A percentile compares a stretch with the other conserved stretches of the same genome.
Conservation (phyloP, 2,797 vertebrate species). For the Brotula barbata region DNA sequence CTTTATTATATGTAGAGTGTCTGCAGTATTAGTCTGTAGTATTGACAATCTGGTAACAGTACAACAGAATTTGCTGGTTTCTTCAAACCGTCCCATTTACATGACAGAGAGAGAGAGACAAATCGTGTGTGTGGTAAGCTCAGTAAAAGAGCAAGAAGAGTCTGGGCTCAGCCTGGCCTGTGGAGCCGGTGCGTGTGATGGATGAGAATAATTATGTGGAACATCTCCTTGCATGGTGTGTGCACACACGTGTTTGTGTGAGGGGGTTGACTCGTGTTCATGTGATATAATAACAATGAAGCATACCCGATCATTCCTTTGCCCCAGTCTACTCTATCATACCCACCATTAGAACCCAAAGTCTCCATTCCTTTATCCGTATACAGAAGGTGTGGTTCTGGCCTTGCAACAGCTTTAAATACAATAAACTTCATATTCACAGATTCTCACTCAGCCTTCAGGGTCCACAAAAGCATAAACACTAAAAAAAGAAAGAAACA, state of each 20-base stretch:
- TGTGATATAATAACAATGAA: slow-evolving; percentile 46
- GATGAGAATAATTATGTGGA: slow-evolving; percentile 56
- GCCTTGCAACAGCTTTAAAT: slow-evolving; percentile 2
- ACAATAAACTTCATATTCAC: slow-evolving; percentile 11
- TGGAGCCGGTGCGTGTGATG: slow-evolving; percentile 40
- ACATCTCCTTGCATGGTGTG: slow-evolving; percentile 36
- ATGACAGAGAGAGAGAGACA: slow-evolving; percentile 33
- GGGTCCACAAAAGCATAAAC: neutral
- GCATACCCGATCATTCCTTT: slow-evolving; percentile 17
- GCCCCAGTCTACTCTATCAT: slow-evolving; percentile 31
- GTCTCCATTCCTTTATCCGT: slow-evolving; percentile 7
- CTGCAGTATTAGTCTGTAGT: too few species aligned
- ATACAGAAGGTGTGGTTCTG: neutral
- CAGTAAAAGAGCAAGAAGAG: slow-evolving; percentile 17
- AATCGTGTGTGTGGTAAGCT: slow-evolving; percentile 14
- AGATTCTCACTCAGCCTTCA: neutral
- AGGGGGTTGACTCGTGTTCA: slow-evolving; percentile 20
- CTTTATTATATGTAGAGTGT: too few species aligned
- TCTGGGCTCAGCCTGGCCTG: slow-evolving; percentile 13
- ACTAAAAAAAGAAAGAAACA: too few species aligned
- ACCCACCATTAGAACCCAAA: slow-evolving; percentile 6
- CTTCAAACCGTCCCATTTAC: slow-evolving; percentile 15
- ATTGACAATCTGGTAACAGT: too few species aligned
- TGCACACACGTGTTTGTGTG: neutral
- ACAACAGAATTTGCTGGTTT: slow-evolving; percentile 11